These are phyloP conservation scores for Rapana venosa DNA, from an alignment of 2,888 invertebrate species.

Conservation along the genomic window DNA sequence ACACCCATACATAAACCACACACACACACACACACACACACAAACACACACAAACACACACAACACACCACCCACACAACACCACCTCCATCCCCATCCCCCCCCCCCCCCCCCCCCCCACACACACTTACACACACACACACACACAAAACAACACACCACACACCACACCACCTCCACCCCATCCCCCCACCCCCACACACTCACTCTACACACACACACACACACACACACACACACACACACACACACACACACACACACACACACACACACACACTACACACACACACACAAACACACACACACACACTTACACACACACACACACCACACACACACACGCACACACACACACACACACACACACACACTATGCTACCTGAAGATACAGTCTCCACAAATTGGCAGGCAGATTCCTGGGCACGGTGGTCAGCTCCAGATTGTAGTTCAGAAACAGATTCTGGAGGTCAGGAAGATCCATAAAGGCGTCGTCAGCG, in stretches of 20 bases:
- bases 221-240: background rate
- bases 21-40: too few relatives aligned
- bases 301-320: background rate
- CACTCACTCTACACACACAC: background rate
- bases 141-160: background rate
- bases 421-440: constrained; percentile 54
- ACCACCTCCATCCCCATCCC: background rate
- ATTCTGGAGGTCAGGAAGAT: constrained; percentile 55
- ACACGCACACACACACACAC: too few relatives aligned
- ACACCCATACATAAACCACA: too few relatives aligned
- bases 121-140: background rate
- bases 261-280: background rate
- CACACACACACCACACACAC: too few relatives aligned
- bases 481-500: constrained; percentile 55
- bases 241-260: background rate
- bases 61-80: too few relatives aligned
- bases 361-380: too few relatives aligned
- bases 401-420: constrained; percentile 59
- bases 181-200: too few relatives aligned
- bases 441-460: constrained; percentile 62
- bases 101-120: background rate
- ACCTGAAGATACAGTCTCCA: constrained; percentile 58
- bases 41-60: too few relatives aligned
- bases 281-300: background rate
- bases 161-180: background rate